Percentiles rank a stretch among this genome's conserved stretches.
phyloP scores from a whole-genome alignment of 2,113 vertebrate species.

The Sylvilagus bachmani region DNA sequence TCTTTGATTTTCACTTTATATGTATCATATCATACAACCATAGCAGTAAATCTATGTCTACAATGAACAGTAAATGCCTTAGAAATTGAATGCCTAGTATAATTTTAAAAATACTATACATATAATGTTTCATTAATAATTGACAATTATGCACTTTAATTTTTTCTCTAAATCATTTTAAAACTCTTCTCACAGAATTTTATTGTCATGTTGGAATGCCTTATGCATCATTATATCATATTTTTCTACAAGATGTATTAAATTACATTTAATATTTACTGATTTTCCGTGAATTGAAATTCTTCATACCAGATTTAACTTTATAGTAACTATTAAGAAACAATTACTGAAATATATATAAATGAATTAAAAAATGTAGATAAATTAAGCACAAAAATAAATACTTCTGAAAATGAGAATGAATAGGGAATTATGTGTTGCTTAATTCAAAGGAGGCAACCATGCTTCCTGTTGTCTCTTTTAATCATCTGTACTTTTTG shows the following conservation, averaged over 20 bases:
- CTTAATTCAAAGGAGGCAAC: background rate
- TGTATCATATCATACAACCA: background rate
- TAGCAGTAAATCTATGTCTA: background rate
- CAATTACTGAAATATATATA: background rate
- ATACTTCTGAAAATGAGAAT: background rate
- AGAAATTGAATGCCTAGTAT: background rate
- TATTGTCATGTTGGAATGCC: background rate
- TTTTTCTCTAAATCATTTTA: background rate
- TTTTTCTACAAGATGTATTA: background rate
- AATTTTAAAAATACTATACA: background rate
- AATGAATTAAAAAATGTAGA: background rate
- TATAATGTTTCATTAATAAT: background rate
- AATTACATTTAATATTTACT: background rate
- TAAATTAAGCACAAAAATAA: background rate
- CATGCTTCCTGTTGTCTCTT: background rate
- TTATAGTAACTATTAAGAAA: background rate
- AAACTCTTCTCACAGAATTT: background rate
- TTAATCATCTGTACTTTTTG: background rate
- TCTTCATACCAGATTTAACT: background rate
- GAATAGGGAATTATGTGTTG: background rate
- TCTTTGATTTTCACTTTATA: background rate
- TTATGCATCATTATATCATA: background rate
- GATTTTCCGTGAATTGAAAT: background rate
- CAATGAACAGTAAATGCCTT: background rate
- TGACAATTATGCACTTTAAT: background rate